Conservation (phyloP, 1,140 invertebrate species). For the Bilobella aurantiaca region DNA sequence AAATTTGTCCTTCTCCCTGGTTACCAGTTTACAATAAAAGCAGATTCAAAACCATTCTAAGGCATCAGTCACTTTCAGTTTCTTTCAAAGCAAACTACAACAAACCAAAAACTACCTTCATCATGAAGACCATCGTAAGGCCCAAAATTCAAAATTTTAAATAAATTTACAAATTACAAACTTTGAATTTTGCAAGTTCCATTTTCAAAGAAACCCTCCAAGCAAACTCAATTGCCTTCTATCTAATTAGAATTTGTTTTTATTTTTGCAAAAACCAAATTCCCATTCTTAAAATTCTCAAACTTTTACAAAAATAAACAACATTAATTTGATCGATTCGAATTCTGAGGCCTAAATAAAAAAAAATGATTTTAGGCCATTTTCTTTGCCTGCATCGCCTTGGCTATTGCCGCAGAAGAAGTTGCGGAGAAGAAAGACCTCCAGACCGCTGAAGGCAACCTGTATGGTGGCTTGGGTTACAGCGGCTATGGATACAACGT, state of each 20-base stretch:
- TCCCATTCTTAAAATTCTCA: neutral
- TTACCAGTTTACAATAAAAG: neutral
- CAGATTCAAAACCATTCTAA: neutral
- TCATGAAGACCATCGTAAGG: neutral
- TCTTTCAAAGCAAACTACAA: too few species aligned
- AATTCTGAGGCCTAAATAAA: too few species aligned
- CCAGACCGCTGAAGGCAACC: slow-evolving; percentile 25
- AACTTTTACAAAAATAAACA: too few species aligned
- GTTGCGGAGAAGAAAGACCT: slow-evolving; percentile 19
- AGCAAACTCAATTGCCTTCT: too few species aligned
- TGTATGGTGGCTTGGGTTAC: slow-evolving; percentile 10
- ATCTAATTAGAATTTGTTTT: too few species aligned
- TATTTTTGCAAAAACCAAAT: too few species aligned
- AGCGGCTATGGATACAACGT: neutral
- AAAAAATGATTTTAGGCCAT: neutral
- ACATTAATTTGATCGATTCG: too few species aligned
- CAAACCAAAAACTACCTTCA: neutral
- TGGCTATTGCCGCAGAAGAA: slow-evolving; percentile 16
- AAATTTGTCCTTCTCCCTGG: neutral
- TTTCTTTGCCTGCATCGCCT: slow-evolving; percentile 13
- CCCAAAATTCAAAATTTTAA: neutral
- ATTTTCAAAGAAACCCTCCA: too few species aligned
- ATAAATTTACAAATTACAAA: too few species aligned
- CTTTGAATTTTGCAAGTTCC: too few species aligned
- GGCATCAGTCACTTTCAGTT: too few species aligned